phyloP scores from a whole-genome alignment of 1,140 invertebrate genomes.

The Drosophila suzukii region DNA sequence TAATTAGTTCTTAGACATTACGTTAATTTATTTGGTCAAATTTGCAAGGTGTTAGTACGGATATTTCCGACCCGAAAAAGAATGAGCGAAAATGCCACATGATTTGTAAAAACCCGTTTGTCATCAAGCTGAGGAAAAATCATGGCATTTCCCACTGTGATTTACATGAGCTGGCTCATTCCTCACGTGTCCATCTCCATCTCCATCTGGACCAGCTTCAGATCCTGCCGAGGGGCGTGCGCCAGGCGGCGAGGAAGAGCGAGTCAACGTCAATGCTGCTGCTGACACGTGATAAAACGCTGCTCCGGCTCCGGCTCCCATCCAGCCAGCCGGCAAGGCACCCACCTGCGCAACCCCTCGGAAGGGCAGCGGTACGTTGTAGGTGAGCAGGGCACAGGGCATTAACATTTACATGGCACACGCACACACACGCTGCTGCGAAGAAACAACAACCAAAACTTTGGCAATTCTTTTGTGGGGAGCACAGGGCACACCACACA shows the following conservation, averaged over 20 bases:
- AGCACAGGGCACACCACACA: conserved; percentile 11
- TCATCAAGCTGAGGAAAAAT: conserved; percentile 51
- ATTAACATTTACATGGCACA: conserved; percentile 81
- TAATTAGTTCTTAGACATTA: not conserved
- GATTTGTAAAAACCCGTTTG: conserved; percentile 48
- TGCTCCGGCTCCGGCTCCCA: conserved; percentile 45
- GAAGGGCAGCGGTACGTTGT: conserved; percentile 49
- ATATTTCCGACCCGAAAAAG: conserved; percentile 2
- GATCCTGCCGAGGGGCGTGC: conserved; percentile 42
- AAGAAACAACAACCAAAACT: conserved; percentile 74
- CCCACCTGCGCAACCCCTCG: not conserved
- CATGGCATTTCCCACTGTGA: conserved; percentile 53
- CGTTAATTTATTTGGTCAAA: not conserved
- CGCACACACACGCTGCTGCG: conserved; percentile 35
- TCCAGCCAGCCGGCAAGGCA: not conserved
- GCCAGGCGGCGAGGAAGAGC: not conserved
- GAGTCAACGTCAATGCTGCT: conserved; percentile 74
- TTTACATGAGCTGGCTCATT: conserved; percentile 60
- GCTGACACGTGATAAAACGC: conserved; percentile 82
- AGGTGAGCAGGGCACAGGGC: conserved; percentile 75
- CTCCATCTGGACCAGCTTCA: conserved; percentile 23
- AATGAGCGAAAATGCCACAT: conserved; percentile 31
- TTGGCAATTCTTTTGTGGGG: conserved; percentile 73
- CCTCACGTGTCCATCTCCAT: conserved; percentile 60
- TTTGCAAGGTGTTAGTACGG: conserved; percentile 7